Evolutionary conservation across 2,797 vertebrate genomes (phyloP).

Genomic region (Orestias chungarensis): DNA sequence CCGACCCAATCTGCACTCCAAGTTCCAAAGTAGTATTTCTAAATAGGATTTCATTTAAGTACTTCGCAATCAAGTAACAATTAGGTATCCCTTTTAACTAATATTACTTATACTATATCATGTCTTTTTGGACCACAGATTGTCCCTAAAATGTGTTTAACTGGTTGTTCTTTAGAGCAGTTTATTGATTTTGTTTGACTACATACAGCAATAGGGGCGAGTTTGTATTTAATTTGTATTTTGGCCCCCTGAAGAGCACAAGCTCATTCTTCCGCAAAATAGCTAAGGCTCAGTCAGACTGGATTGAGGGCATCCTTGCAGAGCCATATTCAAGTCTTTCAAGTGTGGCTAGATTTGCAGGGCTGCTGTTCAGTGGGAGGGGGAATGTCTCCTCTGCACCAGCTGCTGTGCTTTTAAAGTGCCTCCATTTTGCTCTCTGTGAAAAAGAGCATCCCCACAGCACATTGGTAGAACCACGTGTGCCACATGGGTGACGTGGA

Average conservation of each 20-base stretch:
- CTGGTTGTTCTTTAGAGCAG: background rate
- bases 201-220: background rate
- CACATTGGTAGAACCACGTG: background rate
- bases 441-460: too few relatives aligned
- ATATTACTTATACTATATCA: background rate
- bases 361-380: too few relatives aligned
- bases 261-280: too few relatives aligned
- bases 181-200: background rate
- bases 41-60: background rate
- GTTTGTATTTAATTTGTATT: too few relatives aligned
- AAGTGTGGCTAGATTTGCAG: too few relatives aligned
- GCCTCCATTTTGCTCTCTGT: too few relatives aligned
- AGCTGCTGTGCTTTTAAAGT: too few relatives aligned
- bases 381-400: background rate
- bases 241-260: too few relatives aligned
- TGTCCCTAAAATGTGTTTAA: background rate
- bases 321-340: too few relatives aligned
- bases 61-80: background rate
- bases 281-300: too few relatives aligned
- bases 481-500: background rate
- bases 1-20: background rate
- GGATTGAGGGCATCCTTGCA: too few relatives aligned
- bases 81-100: background rate
- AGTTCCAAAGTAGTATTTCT: background rate
- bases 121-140: background rate